Percentiles rank a stretch among this genome's conserved stretches.
Evolutionary conservation across 2,113 vertebrate genomes (phyloP).

Genomic region (Dasyornis broadbenti): DNA sequence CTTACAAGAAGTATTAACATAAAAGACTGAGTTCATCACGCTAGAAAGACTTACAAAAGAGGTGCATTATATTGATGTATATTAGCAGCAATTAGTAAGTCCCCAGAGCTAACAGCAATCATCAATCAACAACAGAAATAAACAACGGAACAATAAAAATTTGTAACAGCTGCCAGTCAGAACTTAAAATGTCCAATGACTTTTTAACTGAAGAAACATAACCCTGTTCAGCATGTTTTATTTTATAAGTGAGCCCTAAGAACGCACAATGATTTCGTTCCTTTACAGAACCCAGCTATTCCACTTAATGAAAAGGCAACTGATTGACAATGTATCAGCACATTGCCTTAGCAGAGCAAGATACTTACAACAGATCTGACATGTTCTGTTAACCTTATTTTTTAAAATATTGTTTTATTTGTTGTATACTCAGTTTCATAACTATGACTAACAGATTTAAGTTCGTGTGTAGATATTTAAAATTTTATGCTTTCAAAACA

Average conservation of each 20-base stretch:
- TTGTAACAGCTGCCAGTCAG: neutral
- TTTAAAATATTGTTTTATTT: neutral
- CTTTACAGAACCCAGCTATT: neutral
- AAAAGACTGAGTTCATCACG: neutral
- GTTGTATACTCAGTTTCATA: neutral
- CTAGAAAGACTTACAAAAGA: neutral
- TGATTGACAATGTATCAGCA: neutral
- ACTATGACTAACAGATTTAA: neutral
- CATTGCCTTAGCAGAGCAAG: neutral
- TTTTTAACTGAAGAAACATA: neutral
- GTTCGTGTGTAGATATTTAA: accelerated
- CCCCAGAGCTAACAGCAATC: neutral
- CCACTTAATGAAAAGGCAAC: neutral
- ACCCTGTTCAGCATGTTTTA: neutral
- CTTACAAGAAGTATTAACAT: neutral
- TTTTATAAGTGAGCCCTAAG: neutral
- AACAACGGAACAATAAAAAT: neutral
- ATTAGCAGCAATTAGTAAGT: neutral
- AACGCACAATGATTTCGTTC: accelerated
- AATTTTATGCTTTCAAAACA: neutral
- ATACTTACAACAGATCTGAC: neutral
- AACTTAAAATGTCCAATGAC: neutral
- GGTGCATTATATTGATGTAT: neutral
- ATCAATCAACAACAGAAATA: neutral
- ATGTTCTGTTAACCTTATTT: neutral